phyloP scores from a whole-genome alignment of 2,888 invertebrate genomes.

The Caenorhabditis sp. region DNA sequence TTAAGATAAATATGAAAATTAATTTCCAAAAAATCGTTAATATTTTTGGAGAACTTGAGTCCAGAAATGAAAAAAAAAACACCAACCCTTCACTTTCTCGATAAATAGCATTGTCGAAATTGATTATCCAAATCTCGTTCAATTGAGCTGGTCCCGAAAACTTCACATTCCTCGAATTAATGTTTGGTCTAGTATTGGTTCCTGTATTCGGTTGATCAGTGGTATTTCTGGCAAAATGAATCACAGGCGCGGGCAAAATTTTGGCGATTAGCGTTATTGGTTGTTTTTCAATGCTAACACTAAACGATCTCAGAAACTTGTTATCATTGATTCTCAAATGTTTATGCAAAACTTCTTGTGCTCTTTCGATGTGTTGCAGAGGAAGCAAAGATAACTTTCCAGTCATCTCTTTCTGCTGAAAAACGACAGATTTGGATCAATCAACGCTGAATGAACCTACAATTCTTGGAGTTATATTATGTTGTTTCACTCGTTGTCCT shows the following conservation, averaged over 20 bases:
- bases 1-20: too few species aligned
- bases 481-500: constrained; percentile 36
- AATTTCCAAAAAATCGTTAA: too few species aligned
- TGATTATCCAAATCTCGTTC: background rate
- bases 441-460: background rate
- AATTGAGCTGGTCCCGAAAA: constrained; percentile 16
- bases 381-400: constrained; percentile 18
- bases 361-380: constrained; percentile 9
- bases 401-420: constrained; percentile 24
- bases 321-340: constrained; percentile 16
- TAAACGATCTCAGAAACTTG: constrained; percentile 25
- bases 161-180: background rate
- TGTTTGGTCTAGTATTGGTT: background rate
- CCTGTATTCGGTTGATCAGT: background rate
- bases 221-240: constrained; percentile 12
- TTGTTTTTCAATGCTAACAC: constrained; percentile 1
- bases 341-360: background rate
- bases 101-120: constrained; percentile 12
- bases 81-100: too few species aligned
- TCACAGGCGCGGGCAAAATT: constrained; percentile 15
- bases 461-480: constrained; percentile 16
- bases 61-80: too few species aligned
- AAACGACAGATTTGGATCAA: background rate
- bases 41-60: too few species aligned
- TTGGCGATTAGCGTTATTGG: constrained; percentile 10